phyloP scores from a whole-genome alignment of 2,113 vertebrate genomes.

The Hepsetus odoe region DNA sequence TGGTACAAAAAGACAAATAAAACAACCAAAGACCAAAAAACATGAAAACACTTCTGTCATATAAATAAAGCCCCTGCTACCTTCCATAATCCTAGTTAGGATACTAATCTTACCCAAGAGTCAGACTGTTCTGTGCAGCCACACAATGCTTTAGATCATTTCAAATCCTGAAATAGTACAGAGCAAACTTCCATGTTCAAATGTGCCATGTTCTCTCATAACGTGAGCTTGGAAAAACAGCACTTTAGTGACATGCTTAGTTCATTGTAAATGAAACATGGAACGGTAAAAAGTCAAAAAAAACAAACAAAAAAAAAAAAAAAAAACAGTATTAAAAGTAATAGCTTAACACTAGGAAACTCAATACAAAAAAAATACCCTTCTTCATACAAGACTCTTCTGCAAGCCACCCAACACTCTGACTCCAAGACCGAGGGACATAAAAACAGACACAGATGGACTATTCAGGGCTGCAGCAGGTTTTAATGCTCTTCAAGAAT shows the following conservation, averaged over 20 bases:
- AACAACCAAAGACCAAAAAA: constrained; percentile 27
- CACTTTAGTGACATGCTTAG: constrained; percentile 44
- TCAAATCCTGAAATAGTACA: too few species aligned
- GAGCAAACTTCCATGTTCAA: constrained; percentile 31
- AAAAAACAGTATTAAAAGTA: constrained; percentile 22
- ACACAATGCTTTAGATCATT: constrained; percentile 28
- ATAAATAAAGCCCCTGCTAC: constrained; percentile 49
- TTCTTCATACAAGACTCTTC: constrained; percentile 5
- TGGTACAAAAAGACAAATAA: constrained; percentile 54
- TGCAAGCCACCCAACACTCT: constrained; percentile 16
- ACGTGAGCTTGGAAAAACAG: constrained; percentile 22
- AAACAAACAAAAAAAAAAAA: constrained; percentile 24
- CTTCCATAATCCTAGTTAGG: constrained; percentile 36
- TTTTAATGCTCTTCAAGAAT: constrained; percentile 72
- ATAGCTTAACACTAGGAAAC: constrained; percentile 21
- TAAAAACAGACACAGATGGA: constrained; percentile 62
- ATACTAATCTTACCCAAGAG: constrained; percentile 22
- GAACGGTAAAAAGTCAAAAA: constrained; percentile 9
- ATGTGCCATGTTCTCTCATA: constrained; percentile 1
- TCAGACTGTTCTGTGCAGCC: neutral
- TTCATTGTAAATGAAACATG: constrained; percentile 43
- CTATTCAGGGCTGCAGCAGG: constrained; percentile 78
- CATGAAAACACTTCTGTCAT: constrained; percentile 18
- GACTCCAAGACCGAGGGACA: neutral
- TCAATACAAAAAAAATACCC: constrained; percentile 30